These are phyloP conservation scores for Penelope pileata DNA, from an alignment of 2,113 vertebrate species.

Conservation along the genomic window DNA sequence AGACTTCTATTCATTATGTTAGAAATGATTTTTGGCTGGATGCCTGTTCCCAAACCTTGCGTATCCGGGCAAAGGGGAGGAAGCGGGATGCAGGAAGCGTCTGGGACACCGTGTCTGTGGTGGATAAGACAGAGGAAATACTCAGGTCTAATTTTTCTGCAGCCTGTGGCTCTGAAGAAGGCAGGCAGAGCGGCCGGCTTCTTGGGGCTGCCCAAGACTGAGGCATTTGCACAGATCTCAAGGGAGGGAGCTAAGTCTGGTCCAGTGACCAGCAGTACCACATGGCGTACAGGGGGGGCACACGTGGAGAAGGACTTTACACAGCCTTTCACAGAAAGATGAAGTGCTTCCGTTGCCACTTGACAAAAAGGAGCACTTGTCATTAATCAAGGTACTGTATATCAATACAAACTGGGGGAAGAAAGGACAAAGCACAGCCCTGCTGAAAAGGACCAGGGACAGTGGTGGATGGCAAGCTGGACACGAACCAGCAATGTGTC, in stretches of 20 bases:
- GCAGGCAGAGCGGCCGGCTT: neutral
- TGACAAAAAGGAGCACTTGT: neutral
- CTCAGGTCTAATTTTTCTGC: slow-evolving; percentile 15
- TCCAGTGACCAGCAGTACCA: neutral
- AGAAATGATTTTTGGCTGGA: slow-evolving; percentile 16
- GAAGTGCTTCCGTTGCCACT: neutral
- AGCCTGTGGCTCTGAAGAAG: neutral
- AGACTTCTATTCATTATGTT: slow-evolving; percentile 4
- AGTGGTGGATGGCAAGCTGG: too few species aligned
- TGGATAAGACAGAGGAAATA: slow-evolving; percentile 44
- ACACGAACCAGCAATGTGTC: too few species aligned
- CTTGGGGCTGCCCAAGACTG: neutral
- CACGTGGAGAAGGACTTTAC: accelerated
- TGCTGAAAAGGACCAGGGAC: too few species aligned
- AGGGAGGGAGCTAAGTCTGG: neutral
- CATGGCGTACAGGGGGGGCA: accelerated
- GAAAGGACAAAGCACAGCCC: too few species aligned
- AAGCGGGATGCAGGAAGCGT: slow-evolving; percentile 58
- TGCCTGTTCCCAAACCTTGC: slow-evolving; percentile 19
- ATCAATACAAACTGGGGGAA: too few species aligned
- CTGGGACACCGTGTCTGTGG: slow-evolving; percentile 54
- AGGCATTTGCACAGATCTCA: neutral
- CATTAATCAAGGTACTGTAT: neutral
- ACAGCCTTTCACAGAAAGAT: neutral
- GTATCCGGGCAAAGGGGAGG: neutral